A percentile compares a stretch with the other conserved stretches of the same genome.
phyloP scores from a whole-genome alignment of 2,113 vertebrate species.

The Paradoxurus hermaphroditus region DNA sequence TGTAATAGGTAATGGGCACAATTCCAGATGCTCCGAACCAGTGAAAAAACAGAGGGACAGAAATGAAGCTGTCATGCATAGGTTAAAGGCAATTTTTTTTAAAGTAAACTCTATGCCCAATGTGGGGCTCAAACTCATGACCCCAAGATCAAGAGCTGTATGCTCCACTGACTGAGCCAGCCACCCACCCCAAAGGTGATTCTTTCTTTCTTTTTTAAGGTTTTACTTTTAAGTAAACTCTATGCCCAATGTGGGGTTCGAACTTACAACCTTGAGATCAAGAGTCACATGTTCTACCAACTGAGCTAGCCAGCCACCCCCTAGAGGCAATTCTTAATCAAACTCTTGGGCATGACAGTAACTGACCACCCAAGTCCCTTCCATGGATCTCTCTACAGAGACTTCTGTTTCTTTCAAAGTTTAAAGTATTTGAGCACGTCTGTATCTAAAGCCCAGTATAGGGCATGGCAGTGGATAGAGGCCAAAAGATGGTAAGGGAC shows the following conservation, averaged over 20 bases:
- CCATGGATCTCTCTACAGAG: not conserved
- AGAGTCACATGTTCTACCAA: not conserved
- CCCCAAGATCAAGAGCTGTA: not conserved
- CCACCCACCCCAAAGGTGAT: not conserved
- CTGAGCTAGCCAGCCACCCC: not conserved
- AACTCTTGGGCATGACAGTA: not conserved
- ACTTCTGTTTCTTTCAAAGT: constrained; percentile 10
- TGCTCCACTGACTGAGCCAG: not conserved
- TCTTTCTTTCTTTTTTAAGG: not conserved
- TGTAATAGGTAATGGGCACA: not conserved
- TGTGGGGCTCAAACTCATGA: not conserved
- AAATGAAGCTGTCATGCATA: not conserved
- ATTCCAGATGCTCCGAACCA: not conserved
- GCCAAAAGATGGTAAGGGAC: not conserved
- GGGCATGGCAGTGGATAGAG: not conserved
- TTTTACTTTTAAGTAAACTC: no score
- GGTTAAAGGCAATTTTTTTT: not conserved
- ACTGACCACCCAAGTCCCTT: not conserved
- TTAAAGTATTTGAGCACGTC: not conserved
- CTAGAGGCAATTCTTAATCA: not conserved
- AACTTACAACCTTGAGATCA: not conserved
- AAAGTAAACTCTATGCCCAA: not conserved
- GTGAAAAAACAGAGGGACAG: not conserved
- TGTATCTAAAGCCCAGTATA: not conserved
- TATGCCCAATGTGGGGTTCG: no score